phyloP scores from a whole-genome alignment of 2,113 vertebrate species.

The Thalassarche chlororhynchos region DNA sequence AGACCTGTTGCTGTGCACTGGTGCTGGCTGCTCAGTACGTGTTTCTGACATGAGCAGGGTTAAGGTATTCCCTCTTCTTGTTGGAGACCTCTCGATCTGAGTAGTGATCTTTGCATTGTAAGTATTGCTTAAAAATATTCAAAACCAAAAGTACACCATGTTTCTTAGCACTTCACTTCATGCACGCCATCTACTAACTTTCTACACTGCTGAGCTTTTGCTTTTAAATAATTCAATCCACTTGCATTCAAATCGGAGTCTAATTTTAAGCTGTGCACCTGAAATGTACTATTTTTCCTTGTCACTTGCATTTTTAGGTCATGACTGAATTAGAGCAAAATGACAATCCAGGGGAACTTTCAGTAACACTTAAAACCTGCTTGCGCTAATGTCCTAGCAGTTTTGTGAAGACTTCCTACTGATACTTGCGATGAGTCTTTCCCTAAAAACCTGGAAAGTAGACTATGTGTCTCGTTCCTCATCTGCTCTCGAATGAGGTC shows the following conservation, averaged over 20 bases:
- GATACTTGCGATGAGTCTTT: not conserved
- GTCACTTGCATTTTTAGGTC: not conserved
- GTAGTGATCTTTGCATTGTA: accelerated
- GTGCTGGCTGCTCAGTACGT: accelerated
- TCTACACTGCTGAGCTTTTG: not conserved
- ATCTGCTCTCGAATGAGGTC: accelerated
- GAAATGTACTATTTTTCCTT: not conserved
- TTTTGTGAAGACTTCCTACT: not conserved
- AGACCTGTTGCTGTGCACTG: not conserved
- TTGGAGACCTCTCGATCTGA: accelerated
- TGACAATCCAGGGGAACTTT: not conserved
- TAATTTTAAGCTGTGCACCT: not conserved
- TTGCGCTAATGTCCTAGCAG: not conserved
- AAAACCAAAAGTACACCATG: accelerated
- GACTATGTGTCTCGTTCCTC: accelerated
- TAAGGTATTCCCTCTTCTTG: not conserved
- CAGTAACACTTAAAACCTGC: not conserved
- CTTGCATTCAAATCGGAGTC: too few species aligned
- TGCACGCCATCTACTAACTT: not conserved
- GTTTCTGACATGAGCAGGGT: not conserved
- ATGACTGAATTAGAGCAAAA: not conserved
- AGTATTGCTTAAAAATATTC: not conserved
- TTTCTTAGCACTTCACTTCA: not conserved
- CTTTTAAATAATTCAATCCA: not conserved
- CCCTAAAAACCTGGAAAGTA: not conserved